Conservation (phyloP, 2,113 vertebrate genomes). For the Gopherus evgoodei region DNA sequence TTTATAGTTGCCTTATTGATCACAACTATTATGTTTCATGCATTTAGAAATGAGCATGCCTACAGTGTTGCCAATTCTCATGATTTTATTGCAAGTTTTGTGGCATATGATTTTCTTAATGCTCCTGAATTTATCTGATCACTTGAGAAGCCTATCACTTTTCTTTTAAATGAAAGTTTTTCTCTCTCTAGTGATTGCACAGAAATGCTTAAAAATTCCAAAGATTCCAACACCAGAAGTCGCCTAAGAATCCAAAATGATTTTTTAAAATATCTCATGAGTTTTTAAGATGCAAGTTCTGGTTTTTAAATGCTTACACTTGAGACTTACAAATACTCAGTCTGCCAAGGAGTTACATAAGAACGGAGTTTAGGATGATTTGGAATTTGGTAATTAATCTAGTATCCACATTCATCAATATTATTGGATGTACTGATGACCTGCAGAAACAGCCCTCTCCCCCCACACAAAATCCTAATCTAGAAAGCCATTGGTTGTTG, state of each 20-base stretch:
- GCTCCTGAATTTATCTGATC: not conserved
- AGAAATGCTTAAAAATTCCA: not conserved
- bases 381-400: not conserved
- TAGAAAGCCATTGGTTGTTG: not conserved
- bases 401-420: not conserved
- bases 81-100: not conserved
- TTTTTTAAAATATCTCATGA: not conserved
- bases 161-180: not conserved
- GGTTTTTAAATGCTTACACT: not conserved
- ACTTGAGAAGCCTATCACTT: not conserved
- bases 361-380: not conserved
- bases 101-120: not conserved
- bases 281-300: not conserved
- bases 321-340: not conserved
- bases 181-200: not conserved
- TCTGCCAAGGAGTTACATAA: not conserved
- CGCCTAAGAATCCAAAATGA: not conserved
- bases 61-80: not conserved
- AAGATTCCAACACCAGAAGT: not conserved
- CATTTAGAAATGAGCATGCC: not conserved
- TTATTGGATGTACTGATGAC: not conserved
- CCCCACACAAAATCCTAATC: not conserved
- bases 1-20: not conserved
- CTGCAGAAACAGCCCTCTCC: not conserved
- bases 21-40: not conserved